These are phyloP conservation scores for Meloe dianella DNA, from an alignment of 2,888 invertebrate genomes.

Conservation along the genomic window DNA sequence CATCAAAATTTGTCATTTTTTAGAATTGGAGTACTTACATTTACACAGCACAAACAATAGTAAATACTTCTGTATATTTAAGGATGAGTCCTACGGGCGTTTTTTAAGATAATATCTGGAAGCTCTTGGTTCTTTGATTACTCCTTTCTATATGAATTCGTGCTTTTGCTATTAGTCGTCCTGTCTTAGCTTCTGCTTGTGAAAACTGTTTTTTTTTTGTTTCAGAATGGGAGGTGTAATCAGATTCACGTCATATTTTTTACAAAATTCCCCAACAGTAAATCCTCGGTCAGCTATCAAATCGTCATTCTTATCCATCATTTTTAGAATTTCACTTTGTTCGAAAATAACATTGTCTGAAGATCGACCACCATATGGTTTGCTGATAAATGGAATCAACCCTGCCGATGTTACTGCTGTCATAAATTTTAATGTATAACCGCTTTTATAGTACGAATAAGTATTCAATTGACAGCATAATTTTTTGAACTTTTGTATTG, in stretches of 20 bases:
- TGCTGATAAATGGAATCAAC: neutral
- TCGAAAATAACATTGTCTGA: neutral
- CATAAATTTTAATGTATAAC: slow-evolving; percentile 9
- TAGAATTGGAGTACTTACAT: neutral
- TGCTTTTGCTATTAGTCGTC: neutral
- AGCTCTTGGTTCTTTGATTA: neutral
- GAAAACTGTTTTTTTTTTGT: neutral
- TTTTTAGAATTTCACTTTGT: neutral
- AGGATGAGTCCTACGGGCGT: neutral
- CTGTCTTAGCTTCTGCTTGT: neutral
- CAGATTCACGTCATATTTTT: neutral
- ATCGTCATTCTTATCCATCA: neutral
- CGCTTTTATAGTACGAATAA: slow-evolving; percentile 5
- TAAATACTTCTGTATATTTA: neutral
- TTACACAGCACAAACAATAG: neutral
- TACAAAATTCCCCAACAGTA: neutral
- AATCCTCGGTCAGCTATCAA: neutral
- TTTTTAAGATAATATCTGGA: neutral
- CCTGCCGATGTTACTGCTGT: slow-evolving; percentile 7
- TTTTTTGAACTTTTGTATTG: neutral
- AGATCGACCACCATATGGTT: neutral
- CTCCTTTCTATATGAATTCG: neutral
- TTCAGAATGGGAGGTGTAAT: neutral
- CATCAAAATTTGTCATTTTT: neutral
- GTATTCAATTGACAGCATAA: neutral